Evolutionary conservation across 2,888 invertebrate species (phyloP).

Genomic region (Cyclophora albipunctata): DNA sequence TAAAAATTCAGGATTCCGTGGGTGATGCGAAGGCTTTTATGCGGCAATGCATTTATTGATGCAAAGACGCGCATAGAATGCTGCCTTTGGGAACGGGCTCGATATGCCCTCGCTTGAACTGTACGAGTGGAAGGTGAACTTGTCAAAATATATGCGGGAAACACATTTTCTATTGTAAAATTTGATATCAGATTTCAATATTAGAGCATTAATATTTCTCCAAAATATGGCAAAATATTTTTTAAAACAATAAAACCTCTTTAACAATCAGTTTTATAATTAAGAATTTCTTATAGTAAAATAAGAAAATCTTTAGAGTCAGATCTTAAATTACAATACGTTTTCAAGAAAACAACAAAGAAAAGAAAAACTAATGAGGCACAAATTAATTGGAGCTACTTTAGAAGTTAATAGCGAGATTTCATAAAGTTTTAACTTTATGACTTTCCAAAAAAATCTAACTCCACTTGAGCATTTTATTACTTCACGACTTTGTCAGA

Average conservation of each 20-base stretch:
- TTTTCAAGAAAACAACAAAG: too few relatives aligned
- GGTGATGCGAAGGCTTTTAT: slow-evolving; percentile 19
- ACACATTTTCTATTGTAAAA: too few relatives aligned
- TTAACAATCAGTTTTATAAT: too few relatives aligned
- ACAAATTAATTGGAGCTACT: background rate
- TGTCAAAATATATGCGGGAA: too few relatives aligned
- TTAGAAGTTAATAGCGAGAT: slow-evolving; percentile 1
- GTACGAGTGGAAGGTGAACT: too few relatives aligned
- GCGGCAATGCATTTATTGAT: slow-evolving; percentile 25
- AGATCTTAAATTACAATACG: too few relatives aligned
- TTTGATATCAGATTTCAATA: too few relatives aligned
- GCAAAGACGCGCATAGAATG: slow-evolving; percentile 18
- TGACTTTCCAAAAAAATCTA: slow-evolving; percentile 10
- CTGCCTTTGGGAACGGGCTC: slow-evolving; percentile 19
- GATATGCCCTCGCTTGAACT: slow-evolving; percentile 7
- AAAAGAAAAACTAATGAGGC: background rate
- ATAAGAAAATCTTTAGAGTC: too few relatives aligned
- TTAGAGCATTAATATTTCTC: too few relatives aligned
- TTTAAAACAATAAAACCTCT: too few relatives aligned
- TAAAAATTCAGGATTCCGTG: background rate
- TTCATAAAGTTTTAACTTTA: slow-evolving; percentile 8
- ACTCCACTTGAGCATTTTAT: slow-evolving; percentile 14
- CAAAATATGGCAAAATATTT: too few relatives aligned
- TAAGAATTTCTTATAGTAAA: too few relatives aligned
- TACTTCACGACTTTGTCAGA: slow-evolving; percentile 15